Conservation (phyloP, 2,113 vertebrate species). For the Naja naja region DNA sequence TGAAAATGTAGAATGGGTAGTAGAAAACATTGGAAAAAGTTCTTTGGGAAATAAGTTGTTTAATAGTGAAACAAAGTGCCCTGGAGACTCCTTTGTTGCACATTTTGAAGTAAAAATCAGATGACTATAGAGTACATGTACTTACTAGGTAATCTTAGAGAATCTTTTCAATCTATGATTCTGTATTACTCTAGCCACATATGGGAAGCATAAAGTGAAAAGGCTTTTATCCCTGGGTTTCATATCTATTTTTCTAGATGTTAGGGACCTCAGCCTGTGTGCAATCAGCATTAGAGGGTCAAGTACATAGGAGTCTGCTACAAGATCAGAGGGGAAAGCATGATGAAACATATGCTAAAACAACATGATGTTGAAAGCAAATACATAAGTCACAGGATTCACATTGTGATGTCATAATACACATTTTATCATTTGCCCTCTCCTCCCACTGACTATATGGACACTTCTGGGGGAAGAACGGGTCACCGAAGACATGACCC, state of each 20-base stretch:
- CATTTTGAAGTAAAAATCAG: neutral
- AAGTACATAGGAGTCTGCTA: neutral
- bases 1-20: neutral
- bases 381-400: neutral
- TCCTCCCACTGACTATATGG: neutral
- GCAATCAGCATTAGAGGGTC: neutral
- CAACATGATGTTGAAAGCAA: neutral
- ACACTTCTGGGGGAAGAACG: neutral
- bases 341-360: neutral
- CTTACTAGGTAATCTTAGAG: neutral
- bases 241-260: neutral
- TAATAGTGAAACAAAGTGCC: neutral
- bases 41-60: neutral
- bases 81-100: neutral
- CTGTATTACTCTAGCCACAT: neutral
- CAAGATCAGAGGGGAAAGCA: neutral
- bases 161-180: neutral
- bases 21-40: neutral
- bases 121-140: neutral
- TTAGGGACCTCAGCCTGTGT: neutral
- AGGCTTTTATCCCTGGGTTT: neutral
- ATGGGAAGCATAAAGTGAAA: neutral
- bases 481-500: neutral
- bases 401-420: neutral
- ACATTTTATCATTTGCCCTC: neutral